Percentiles rank a stretch among this genome's conserved stretches.
These are phyloP conservation scores for Stomorhina lunata DNA, from an alignment of 2,888 invertebrate species.

Conservation along the genomic window DNA sequence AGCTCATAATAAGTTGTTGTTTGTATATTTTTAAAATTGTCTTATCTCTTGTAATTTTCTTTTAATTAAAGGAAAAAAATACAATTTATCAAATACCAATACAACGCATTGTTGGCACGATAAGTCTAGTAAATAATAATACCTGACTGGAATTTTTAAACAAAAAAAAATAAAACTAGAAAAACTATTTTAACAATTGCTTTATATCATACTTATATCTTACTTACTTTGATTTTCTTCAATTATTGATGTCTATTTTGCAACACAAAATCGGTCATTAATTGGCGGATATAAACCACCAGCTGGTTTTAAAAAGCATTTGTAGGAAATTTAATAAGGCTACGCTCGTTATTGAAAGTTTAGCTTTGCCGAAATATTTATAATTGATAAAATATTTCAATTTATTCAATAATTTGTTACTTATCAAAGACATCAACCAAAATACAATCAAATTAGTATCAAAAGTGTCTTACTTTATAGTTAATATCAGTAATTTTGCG, in stretches of 20 bases:
- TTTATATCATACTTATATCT: background rate
- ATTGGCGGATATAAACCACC: conserved; percentile 10
- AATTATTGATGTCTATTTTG: conserved; percentile 1
- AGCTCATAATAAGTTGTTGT: no score
- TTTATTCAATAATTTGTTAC: no score
- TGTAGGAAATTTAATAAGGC: background rate
- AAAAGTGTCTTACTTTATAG: no score
- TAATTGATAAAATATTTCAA: no score
- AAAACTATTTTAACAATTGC: conserved; percentile 23
- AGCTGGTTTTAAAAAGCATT: background rate
- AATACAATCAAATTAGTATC: no score
- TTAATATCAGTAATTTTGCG: no score
- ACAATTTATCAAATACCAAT: background rate
- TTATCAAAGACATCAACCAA: no score
- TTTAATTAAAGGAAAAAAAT: conserved; percentile 36
- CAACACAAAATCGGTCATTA: background rate
- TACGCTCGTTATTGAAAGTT: background rate
- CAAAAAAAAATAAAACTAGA: conserved; percentile 2
- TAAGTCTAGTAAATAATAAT: background rate
- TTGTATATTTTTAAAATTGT: background rate
- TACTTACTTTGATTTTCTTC: background rate
- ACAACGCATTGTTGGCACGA: background rate
- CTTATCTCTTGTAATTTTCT: background rate
- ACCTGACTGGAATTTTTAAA: background rate
- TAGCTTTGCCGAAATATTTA: no score